These are phyloP conservation scores for Simalia tracyae DNA, from an alignment of 2,797 vertebrate genomes.

Conservation along the genomic window DNA sequence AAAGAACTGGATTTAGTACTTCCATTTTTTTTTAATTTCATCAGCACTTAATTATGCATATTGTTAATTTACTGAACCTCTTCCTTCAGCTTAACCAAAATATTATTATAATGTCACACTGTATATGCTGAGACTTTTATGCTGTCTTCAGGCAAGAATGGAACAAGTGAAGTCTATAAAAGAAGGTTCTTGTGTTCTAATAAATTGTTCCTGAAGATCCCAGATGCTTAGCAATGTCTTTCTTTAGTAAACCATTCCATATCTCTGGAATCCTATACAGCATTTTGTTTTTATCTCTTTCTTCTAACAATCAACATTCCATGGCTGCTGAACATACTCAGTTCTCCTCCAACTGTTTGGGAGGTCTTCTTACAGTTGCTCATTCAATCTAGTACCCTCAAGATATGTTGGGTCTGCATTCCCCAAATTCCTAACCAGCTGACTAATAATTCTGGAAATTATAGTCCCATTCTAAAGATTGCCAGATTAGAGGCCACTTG, in stretches of 20 bases:
- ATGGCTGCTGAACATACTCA: not conserved
- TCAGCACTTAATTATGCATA: not conserved
- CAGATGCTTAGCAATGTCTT: not conserved
- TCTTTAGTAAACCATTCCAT: not conserved
- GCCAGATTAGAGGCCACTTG: not conserved
- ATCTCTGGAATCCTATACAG: not conserved
- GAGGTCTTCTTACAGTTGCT: too few relatives aligned
- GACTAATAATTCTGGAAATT: not conserved
- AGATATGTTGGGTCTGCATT: not conserved
- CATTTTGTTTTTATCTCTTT: not conserved
- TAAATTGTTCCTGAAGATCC: not conserved
- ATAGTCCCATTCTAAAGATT: not conserved
- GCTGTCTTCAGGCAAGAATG: not conserved
- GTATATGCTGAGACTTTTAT: not conserved
- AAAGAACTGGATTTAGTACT: constrained; percentile 34
- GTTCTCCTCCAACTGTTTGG: not conserved
- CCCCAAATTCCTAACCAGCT: not conserved
- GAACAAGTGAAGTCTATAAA: not conserved
- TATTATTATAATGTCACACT: not conserved
- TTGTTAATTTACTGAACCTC: not conserved
- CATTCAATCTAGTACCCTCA: not conserved
- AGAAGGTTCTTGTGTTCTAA: not conserved
- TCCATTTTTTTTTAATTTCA: constrained; percentile 1
- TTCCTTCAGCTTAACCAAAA: not conserved
- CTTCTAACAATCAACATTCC: not conserved